Conservation (phyloP, 2,113 vertebrate species). For the Gymnocephalus cernua region DNA sequence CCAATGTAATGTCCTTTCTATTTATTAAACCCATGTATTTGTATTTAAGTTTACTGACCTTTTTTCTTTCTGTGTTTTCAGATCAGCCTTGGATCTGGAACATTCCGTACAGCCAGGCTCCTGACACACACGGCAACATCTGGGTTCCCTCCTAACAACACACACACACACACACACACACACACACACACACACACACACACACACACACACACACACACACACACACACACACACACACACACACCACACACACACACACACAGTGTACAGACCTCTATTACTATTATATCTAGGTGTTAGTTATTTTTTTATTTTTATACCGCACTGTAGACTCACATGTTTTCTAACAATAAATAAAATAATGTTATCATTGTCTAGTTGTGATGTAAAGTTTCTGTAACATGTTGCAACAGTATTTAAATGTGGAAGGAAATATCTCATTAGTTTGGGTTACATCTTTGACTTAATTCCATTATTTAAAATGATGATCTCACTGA, state of each 20-base stretch:
- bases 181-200: constrained; percentile 64
- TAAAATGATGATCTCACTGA: background rate
- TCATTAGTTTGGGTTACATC: background rate
- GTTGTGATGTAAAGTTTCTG: background rate
- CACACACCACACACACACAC: constrained; percentile 60
- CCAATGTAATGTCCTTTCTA: background rate
- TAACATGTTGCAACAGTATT: background rate
- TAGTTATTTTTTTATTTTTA: constrained; percentile 57
- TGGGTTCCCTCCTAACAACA: constrained; percentile 92
- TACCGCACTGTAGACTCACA: constrained; percentile 23
- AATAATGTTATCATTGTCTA: background rate
- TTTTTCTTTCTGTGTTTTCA: constrained; percentile 71
- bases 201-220: background rate
- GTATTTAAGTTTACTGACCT: background rate
- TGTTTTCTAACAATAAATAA: constrained; percentile 56
- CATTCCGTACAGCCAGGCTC: constrained; percentile 91
- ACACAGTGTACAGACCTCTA: background rate
- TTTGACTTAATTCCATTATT: too few species aligned
- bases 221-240: constrained; percentile 68
- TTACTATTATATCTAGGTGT: constrained; percentile 15
- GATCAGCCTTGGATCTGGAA: constrained; percentile 99
- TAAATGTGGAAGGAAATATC: background rate
- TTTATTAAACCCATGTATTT: background rate
- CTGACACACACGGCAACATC: constrained; percentile 95
- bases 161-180: constrained; percentile 64